phyloP scores from a whole-genome alignment of 2,888 invertebrate genomes.

The Drosophila acutilabella region DNA sequence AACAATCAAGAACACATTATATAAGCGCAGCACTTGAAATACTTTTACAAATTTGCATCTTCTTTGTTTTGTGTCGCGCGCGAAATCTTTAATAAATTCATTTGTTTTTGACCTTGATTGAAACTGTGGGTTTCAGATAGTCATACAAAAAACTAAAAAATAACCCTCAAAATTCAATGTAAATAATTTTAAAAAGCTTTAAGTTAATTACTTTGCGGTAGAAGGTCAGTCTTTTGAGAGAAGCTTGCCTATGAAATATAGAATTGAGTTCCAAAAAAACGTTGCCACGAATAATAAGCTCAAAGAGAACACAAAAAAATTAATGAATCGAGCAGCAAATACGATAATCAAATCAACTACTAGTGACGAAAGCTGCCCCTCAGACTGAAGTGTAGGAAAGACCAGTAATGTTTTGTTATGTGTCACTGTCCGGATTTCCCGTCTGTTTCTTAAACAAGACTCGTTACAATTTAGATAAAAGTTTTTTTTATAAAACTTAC shows the following conservation, averaged over 20 bases:
- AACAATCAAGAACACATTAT: constrained; percentile 29
- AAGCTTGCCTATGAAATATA: constrained; percentile 26
- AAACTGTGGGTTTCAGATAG: constrained; percentile 34
- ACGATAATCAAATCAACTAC: not conserved
- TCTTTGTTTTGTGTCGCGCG: constrained; percentile 13
- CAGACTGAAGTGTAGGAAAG: not conserved
- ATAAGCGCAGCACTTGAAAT: constrained; percentile 28
- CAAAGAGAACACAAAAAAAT: constrained; percentile 24
- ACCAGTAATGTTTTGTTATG: not conserved
- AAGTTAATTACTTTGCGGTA: constrained; percentile 54
- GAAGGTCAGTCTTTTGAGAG: constrained; percentile 40
- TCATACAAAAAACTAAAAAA: constrained; percentile 21
- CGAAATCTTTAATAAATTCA: constrained; percentile 43
- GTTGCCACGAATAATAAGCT: constrained; percentile 11
- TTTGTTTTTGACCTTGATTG: constrained; percentile 59
- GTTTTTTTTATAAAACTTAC: too few species aligned
- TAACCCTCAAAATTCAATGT: constrained; percentile 36
- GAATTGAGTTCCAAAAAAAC: constrained; percentile 1
- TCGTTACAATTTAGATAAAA: too few species aligned
- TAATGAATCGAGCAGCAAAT: not conserved
- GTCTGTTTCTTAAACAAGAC: too few species aligned
- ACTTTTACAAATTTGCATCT: constrained; percentile 21
- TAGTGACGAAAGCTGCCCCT: too few species aligned
- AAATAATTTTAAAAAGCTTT: constrained; percentile 34
- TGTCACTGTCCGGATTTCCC: not conserved